A percentile compares a stretch with the other conserved stretches of the same genome.
phyloP scores from a whole-genome alignment of 2,797 vertebrate genomes.

The Anguilla marmorata region DNA sequence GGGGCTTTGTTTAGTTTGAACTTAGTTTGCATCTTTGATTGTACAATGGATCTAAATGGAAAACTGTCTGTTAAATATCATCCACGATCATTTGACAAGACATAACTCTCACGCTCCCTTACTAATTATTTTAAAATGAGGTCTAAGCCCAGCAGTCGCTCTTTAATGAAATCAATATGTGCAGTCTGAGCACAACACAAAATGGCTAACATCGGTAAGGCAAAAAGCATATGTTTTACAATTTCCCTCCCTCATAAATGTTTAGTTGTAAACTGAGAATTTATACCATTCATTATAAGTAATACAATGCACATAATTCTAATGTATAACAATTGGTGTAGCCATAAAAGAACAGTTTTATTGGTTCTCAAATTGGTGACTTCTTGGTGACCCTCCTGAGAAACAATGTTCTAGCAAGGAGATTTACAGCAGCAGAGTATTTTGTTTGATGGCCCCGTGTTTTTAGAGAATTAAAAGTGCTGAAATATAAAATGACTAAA shows the following conservation, averaged over 20 bases:
- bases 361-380: conserved; percentile 77
- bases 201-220: conserved; percentile 74
- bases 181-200: conserved; percentile 68
- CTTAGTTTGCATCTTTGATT: not conserved
- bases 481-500: conserved; percentile 76
- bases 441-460: conserved; percentile 66
- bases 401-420: conserved; percentile 64
- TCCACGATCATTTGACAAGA: conserved; percentile 48
- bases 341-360: conserved; percentile 80
- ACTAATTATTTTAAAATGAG: conserved; percentile 58
- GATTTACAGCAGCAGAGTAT: conserved; percentile 70
- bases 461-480: conserved; percentile 78
- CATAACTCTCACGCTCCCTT: conserved; percentile 57
- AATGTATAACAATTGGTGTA: conserved; percentile 80
- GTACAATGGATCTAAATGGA: not conserved
- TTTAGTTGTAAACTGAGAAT: conserved; percentile 77
- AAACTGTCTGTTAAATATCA: conserved; percentile 69
- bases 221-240: conserved; percentile 81
- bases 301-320: conserved; percentile 85
- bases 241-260: conserved; percentile 72
- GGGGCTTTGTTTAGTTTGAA: not conserved
- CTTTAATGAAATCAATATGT: conserved; percentile 75
- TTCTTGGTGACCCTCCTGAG: conserved; percentile 71
- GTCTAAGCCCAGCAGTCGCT: not conserved
- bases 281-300: conserved; percentile 81